Evolutionary conservation across 2,888 invertebrate species (phyloP), one percentile per base, ranked within the genome.

Genomic region (Eupeodes luniger): DNA sequence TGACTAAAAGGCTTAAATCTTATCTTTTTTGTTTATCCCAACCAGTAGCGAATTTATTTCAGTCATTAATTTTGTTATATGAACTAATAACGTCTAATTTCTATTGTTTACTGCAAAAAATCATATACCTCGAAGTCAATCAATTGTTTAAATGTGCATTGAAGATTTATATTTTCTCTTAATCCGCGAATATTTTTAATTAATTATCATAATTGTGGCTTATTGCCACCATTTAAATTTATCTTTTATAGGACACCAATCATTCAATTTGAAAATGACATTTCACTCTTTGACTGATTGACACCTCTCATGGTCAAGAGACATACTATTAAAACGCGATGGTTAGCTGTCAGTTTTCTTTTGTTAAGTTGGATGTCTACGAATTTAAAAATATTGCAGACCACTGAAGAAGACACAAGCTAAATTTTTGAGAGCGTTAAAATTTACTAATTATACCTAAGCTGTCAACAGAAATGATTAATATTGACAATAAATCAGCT

Each of bases 401-500:
- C 40, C 40, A 40, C 40, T 40, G 6, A 47, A 44, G 11, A 64
- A 44, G 11, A 64, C 3, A 47, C 47, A 47, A 64, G 19, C 11
- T 1, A 64, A 36, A 19, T 36, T 53, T 47, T 69, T 53, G 12
- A 59, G 19, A 72, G 72, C 62, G 57, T 86, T 70, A 82, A 62
- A 40, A 78, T 55, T 27, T 57, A 69, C 82, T 74, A 79, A 82
- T 82, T 81, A 78, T 77, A 44, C 74, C 69, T 3, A 49, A 85
- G 49, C 82, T 78, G 85, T 78, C 82, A 85, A 74, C 85, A 7
- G 27, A 78, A 69, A 51, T 82, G 85, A 86, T 86, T 74, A 86
- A 82, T 82, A 59, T 74, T 78, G 40, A 44, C 49, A 72, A 47
- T 72, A 47, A 59, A 47, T 72, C 47, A 59, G 57, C 5, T 5